phyloP scores from a whole-genome alignment of 2,113 vertebrate genomes.

The Morphnarchus princeps region DNA sequence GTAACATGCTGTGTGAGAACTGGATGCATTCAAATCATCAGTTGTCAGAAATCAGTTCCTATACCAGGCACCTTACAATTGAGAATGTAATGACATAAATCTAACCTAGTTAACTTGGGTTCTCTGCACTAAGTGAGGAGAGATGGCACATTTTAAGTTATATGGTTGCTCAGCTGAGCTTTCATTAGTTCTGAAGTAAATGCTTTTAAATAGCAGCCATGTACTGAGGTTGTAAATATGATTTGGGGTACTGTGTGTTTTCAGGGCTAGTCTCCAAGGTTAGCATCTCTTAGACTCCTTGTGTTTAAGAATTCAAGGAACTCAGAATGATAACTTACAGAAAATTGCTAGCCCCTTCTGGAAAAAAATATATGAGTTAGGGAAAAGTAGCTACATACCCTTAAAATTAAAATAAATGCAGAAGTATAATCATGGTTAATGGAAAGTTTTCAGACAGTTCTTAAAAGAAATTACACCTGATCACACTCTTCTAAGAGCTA shows the following conservation, averaged over 20 bases:
- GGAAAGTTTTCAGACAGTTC: not conserved
- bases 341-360: not conserved
- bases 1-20: slow-evolving; percentile 9
- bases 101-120: not conserved
- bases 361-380: not conserved
- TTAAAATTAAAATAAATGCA: not conserved
- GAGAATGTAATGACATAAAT: not conserved
- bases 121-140: not conserved
- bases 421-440: not conserved
- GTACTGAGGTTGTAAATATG: not conserved
- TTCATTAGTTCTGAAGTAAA: not conserved
- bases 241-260: not conserved
- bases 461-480: not conserved
- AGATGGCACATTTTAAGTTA: not conserved
- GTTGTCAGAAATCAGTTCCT: slow-evolving; percentile 30
- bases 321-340: not conserved
- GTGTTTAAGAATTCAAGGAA: not conserved
- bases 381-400: not conserved
- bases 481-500: not conserved
- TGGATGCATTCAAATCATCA: slow-evolving; percentile 7
- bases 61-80: not conserved
- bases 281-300: not conserved
- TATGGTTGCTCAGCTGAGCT: not conserved
- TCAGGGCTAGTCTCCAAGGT: not conserved
- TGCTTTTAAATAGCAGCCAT: not conserved